phyloP scores from a whole-genome alignment of 1,140 invertebrate species.

The Watersipora subatra region DNA sequence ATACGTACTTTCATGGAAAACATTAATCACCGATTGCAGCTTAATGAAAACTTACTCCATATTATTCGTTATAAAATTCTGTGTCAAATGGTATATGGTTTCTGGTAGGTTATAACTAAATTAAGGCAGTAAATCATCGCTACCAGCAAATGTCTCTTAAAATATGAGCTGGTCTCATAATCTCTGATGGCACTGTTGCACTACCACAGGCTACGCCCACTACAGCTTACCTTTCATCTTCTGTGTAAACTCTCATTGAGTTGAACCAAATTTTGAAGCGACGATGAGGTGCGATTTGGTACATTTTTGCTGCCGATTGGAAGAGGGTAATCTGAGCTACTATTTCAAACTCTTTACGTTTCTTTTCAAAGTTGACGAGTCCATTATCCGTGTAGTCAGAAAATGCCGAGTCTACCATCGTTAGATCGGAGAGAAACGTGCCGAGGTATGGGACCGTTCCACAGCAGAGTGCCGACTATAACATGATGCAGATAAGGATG shows the following conservation, averaged over 20 bases:
- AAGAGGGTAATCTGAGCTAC: conserved; percentile 87
- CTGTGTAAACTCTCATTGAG: conserved; percentile 71
- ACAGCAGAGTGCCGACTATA: conserved; percentile 5
- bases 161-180: too few species aligned
- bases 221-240: conserved; percentile 76
- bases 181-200: too few species aligned
- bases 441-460: conserved; percentile 96
- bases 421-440: conserved; percentile 93
- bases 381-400: conserved; percentile 56
- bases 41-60: too few species aligned
- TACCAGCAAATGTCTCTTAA: too few species aligned
- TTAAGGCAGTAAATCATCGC: too few species aligned
- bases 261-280: conserved; percentile 85
- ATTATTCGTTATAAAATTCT: too few species aligned
- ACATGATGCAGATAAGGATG: too few species aligned
- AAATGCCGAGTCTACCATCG: conserved; percentile 95
- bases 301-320: conserved; percentile 86
- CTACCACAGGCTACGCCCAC: too few species aligned
- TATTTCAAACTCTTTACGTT: conserved; percentile 95
- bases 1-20: too few species aligned
- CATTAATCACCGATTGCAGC: too few species aligned
- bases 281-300: conserved; percentile 67
- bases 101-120: too few species aligned
- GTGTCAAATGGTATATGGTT: too few species aligned
- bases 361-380: conserved; percentile 96